phyloP scores from a whole-genome alignment of 1,140 invertebrate species.

The Melipona quadrifasciata region DNA sequence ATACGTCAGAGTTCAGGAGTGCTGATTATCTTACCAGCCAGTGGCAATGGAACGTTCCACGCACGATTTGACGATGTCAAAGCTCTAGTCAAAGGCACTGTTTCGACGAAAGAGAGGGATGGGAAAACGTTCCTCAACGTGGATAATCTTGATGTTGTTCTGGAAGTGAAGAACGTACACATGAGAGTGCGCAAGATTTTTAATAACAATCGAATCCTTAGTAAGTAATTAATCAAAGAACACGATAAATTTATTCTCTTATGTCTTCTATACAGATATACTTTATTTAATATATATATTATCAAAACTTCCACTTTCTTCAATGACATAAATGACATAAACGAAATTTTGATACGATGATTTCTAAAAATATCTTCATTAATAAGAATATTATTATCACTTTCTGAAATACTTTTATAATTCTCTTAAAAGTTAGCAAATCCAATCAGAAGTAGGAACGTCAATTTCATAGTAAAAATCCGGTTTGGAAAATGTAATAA shows the following conservation, averaged over 20 bases:
- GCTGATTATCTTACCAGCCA: constrained; percentile 87
- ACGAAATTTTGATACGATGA: not conserved
- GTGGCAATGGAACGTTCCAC: constrained; percentile 87
- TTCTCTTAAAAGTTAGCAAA: too few species aligned
- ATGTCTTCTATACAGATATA: not conserved
- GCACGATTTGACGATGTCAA: constrained; percentile 85
- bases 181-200: constrained; percentile 87
- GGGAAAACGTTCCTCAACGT: constrained; percentile 84
- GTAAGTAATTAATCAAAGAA: constrained; percentile 80
- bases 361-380: not conserved
- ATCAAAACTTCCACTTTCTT: too few species aligned
- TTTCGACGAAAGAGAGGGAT: constrained; percentile 80
- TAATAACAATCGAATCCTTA: constrained; percentile 87
- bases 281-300: too few species aligned
- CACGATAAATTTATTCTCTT: not conserved
- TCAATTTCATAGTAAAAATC: too few species aligned
- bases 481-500: too few species aligned
- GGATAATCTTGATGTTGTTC: constrained; percentile 84
- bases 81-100: constrained; percentile 84
- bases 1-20: constrained; percentile 84
- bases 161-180: constrained; percentile 85
- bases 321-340: not conserved
- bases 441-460: too few species aligned
- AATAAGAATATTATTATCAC: too few species aligned
- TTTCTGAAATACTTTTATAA: too few species aligned